A percentile compares a stretch with the other conserved stretches of the same genome.
These are phyloP conservation scores for Prochilodus magdalenae DNA, from an alignment of 2,113 vertebrate genomes.

Conservation along the genomic window DNA sequence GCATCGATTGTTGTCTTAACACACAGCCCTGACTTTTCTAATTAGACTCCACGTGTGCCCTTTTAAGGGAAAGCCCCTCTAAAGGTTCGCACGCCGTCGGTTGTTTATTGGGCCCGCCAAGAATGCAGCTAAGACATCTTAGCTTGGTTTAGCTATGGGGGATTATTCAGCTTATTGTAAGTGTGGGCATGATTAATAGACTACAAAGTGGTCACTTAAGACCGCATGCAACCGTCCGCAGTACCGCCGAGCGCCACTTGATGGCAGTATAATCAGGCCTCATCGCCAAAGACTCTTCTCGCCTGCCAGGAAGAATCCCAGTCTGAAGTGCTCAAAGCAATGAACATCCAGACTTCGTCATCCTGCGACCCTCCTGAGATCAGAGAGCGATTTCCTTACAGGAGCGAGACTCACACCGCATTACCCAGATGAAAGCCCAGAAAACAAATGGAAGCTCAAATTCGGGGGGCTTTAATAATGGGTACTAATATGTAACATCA, in stretches of 20 bases:
- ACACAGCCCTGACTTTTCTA: constrained; percentile 26
- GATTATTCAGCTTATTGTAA: neutral
- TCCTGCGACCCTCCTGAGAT: neutral
- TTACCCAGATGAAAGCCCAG: neutral
- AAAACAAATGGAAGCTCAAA: neutral
- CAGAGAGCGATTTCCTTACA: neutral
- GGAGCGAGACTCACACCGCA: constrained; percentile 8
- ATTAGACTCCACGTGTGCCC: constrained; percentile 44
- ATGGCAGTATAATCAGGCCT: constrained; percentile 51
- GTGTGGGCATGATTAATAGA: constrained; percentile 19
- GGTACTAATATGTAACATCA: neutral
- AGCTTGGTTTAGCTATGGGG: neutral
- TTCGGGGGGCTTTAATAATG: neutral
- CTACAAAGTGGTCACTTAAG: neutral
- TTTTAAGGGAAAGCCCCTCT: constrained; percentile 23
- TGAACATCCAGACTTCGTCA: constrained; percentile 3
- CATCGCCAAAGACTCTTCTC: neutral
- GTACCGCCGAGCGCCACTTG: constrained; percentile 29
- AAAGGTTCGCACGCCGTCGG: neutral
- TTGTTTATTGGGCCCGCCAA: neutral
- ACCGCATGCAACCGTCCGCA: neutral
- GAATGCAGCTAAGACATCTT: neutral
- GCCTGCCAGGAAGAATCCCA: constrained; percentile 17
- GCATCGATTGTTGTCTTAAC: constrained; percentile 42
- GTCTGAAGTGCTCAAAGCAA: constrained; percentile 12